A percentile compares a stretch with the other conserved stretches of the same genome.
Evolutionary conservation across 2,888 invertebrate species (phyloP).

Genomic region (Cephonodes hylas): DNA sequence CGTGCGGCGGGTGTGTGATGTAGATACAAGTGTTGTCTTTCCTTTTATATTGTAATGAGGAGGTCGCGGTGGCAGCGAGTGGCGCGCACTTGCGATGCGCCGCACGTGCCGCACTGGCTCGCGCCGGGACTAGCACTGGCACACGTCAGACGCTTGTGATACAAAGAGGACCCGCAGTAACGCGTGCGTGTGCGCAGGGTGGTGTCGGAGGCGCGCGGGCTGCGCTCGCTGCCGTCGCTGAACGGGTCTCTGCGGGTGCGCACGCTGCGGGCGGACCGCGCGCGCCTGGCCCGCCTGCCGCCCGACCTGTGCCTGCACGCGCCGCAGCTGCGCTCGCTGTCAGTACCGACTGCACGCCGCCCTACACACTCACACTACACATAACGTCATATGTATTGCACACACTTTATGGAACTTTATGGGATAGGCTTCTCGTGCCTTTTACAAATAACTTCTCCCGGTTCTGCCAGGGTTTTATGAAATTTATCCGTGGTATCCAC

Average conservation of each 20-base stretch:
- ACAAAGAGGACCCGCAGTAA: no score
- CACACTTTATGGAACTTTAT: no score
- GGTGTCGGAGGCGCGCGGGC: slow-evolving; percentile 90
- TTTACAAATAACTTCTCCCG: no score
- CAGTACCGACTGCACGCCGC: slow-evolving; percentile 70
- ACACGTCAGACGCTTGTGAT: no score
- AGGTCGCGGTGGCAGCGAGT: no score
- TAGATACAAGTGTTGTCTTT: not conserved
- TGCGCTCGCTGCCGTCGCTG: slow-evolving; percentile 90
- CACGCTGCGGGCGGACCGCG: slow-evolving; percentile 90
- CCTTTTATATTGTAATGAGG: not conserved
- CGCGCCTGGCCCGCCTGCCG: slow-evolving; percentile 87
- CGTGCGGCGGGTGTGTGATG: not conserved
- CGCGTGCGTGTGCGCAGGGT: slow-evolving; percentile 86
- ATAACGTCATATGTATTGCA: no score
- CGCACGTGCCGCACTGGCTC: not conserved
- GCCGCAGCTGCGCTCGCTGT: slow-evolving; percentile 92
- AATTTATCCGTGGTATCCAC: no score
- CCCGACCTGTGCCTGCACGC: slow-evolving; percentile 87
- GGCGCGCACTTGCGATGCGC: not conserved
- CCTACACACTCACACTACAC: not conserved
- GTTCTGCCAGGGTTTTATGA: no score
- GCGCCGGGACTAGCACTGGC: no score
- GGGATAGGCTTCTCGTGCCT: no score
- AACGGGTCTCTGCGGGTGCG: slow-evolving; percentile 90